A percentile compares a stretch with the other conserved stretches of the same genome.
Evolutionary conservation across 2,113 vertebrate genomes (phyloP).

Genomic region (Trematocara variabile): DNA sequence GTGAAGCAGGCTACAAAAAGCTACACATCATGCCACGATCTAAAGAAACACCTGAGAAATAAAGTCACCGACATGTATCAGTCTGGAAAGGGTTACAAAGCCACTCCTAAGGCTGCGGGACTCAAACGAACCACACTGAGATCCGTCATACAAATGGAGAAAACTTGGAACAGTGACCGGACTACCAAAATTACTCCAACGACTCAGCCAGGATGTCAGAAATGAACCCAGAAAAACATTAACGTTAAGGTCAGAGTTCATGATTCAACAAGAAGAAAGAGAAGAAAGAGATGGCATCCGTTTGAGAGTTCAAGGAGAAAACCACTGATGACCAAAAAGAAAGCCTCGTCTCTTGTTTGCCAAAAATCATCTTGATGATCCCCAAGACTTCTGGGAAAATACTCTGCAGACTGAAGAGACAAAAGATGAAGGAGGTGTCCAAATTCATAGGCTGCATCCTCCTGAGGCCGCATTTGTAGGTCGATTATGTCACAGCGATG

Average conservation of each 20-base stretch:
- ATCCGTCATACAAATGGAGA: background rate
- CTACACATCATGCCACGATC: background rate
- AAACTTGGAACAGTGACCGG: background rate
- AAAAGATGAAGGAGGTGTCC: background rate
- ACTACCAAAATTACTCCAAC: background rate
- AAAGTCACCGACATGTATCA: background rate
- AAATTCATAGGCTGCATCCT: background rate
- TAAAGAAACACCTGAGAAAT: background rate
- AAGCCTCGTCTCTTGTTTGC: rapidly evolving
- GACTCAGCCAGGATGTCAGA: background rate
- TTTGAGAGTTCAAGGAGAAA: background rate
- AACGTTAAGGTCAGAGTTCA: background rate
- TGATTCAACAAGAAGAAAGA: background rate
- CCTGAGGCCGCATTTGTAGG: background rate
- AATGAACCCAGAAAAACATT: background rate
- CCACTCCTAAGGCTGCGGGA: background rate
- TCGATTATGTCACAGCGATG: rapidly evolving
- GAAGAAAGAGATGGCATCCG: rapidly evolving
- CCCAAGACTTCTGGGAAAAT: background rate
- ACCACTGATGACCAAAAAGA: rapidly evolving
- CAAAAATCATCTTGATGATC: background rate
- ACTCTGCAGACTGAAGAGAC: background rate
- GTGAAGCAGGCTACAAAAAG: background rate
- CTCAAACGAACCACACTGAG: background rate
- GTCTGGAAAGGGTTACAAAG: background rate